phyloP scores from a whole-genome alignment of 2,888 invertebrate genomes.

The Hirtodrosophila histrioides region DNA sequence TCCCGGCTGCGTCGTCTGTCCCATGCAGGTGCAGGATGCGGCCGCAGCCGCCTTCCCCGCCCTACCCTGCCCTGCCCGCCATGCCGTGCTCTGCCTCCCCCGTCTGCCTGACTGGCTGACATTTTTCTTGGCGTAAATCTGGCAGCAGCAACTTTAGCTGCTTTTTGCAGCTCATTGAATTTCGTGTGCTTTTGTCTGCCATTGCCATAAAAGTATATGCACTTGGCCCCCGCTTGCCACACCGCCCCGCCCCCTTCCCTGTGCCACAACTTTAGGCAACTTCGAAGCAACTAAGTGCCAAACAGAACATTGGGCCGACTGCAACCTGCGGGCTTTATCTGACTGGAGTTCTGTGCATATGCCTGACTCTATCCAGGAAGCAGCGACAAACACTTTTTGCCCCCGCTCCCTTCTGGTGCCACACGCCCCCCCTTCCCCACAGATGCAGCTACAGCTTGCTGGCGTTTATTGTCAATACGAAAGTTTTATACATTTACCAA shows the following conservation, averaged over 20 bases:
- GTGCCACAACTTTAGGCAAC: slow-evolving; percentile 37
- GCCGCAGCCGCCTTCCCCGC: slow-evolving; percentile 18
- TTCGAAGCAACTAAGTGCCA: slow-evolving; percentile 63
- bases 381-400: slow-evolving; percentile 40
- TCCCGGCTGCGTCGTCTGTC: slow-evolving; percentile 12
- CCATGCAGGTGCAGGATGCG: slow-evolving; percentile 33
- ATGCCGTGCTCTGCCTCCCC: slow-evolving; percentile 54
- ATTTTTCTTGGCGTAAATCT: slow-evolving; percentile 79
- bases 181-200: slow-evolving; percentile 75
- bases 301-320: slow-evolving; percentile 47
- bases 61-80: slow-evolving; percentile 10
- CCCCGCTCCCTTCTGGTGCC: not conserved
- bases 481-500: slow-evolving; percentile 71
- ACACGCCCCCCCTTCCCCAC: not conserved
- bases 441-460: slow-evolving; percentile 32
- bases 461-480: slow-evolving; percentile 78
- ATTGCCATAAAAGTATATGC: slow-evolving; percentile 67
- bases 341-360: slow-evolving; percentile 42
- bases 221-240: not conserved
- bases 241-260: not conserved
- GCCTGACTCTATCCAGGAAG: slow-evolving; percentile 41
- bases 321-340: slow-evolving; percentile 70
- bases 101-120: slow-evolving; percentile 48
- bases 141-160: slow-evolving; percentile 72
- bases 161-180: slow-evolving; percentile 80